These are phyloP conservation scores for Limnothrissa miodon DNA, from an alignment of 2,113 vertebrate species.

Conservation along the genomic window DNA sequence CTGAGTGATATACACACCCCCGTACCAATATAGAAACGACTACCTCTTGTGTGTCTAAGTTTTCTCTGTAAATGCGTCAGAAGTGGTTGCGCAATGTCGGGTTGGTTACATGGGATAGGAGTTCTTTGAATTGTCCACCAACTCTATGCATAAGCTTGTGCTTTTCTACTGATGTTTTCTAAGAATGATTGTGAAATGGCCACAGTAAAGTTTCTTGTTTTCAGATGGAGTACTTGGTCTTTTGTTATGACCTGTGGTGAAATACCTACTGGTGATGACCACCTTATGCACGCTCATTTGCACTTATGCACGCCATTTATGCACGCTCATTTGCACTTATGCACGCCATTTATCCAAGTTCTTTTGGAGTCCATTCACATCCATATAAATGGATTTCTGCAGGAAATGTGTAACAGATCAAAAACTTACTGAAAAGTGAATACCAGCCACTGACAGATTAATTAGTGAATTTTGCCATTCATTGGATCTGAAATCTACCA, in stretches of 20 bases:
- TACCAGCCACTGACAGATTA: too few species aligned
- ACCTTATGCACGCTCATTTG: background rate
- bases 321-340: too few species aligned
- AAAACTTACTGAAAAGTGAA: too few species aligned
- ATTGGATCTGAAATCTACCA: too few species aligned
- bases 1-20: background rate
- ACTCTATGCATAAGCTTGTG: background rate
- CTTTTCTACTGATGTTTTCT: background rate
- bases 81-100: background rate
- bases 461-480: too few species aligned
- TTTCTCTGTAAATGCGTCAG: background rate
- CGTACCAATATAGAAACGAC: slow-evolving; percentile 6
- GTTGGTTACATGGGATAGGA: background rate
- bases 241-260: background rate
- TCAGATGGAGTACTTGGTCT: background rate
- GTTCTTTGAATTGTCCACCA: background rate
- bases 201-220: background rate
- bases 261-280: background rate
- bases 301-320: too few species aligned
- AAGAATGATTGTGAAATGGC: background rate
- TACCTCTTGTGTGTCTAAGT: background rate
- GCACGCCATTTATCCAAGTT: too few species aligned
- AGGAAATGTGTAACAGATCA: too few species aligned
- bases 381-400: too few species aligned
- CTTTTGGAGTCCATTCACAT: too few species aligned